Evolutionary conservation across 2,113 vertebrate genomes (phyloP), one percentile per base, ranked within the genome.

Genomic region (Pogonocichla stellata): DNA sequence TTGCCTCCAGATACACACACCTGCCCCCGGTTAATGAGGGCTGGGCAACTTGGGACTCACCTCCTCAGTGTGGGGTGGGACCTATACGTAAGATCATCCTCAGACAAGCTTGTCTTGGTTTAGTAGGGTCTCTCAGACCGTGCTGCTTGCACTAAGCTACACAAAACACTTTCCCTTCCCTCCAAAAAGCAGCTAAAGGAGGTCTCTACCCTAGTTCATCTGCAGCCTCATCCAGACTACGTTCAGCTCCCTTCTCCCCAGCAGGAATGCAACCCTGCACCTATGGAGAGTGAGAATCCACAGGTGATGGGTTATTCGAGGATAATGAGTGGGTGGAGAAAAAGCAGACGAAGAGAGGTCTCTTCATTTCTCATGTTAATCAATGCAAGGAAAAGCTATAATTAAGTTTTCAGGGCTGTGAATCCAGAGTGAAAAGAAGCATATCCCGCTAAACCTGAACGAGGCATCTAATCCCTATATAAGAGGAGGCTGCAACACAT

Each of bases 361-460:
- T 93, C 58, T 60, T 87, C 62, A 80, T 93, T 92, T 93, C 90
- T 94, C 74, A 57, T 72, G 86, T 92, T 95, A 95, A 96, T 93
- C 95, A 96, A 88, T 47, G 60, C 72, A 84, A 90, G 80, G 86
- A 71, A 95, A 94, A 96, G 80, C 86, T 93, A 8, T 86, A 95
- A 97, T 97, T 97, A 94, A 90, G 72, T 92, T 84, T 93, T 93
- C 91, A 64, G 75, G 43, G 65, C 88, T 91, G 51, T 58, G 73
- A 93, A 96, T 95, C 69, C 80, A 74, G 61, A 92, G 43, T 75
- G 66, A 75, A 74, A 92, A 90, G 84, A 61, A 90, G 40, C n/a
- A 77, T 29, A 51, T 91, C 91, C 86, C 5, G 2, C 61, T 89
- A 88, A 92, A 95, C 88, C 88, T 89, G 92, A 95, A 74, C 72